These are phyloP conservation scores for Daubentonia madagascariensis DNA, from an alignment of 2,113 vertebrate species.

Conservation along the genomic window DNA sequence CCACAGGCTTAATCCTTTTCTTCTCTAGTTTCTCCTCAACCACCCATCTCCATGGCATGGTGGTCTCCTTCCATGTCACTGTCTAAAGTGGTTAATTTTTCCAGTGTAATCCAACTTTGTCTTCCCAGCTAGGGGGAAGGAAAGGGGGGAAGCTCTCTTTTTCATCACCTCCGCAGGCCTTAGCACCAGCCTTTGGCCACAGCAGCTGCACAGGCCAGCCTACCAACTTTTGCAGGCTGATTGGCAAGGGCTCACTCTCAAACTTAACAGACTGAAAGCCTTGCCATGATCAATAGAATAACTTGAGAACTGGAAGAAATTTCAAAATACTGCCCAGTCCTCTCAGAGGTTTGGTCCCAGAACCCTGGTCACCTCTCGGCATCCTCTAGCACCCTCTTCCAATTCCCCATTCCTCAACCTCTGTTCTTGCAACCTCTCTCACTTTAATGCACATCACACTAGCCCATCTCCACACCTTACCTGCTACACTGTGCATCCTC, in stretches of 20 bases:
- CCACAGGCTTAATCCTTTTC: background rate
- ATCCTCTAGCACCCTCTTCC: background rate
- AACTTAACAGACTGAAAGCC: background rate
- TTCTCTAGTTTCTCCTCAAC: slow-evolving; percentile 23
- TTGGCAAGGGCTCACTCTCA: background rate
- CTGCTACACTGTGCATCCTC: slow-evolving; percentile 1
- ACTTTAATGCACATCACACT: background rate
- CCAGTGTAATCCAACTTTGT: background rate
- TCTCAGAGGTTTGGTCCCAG: background rate
- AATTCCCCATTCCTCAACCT: background rate
- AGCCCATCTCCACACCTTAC: background rate
- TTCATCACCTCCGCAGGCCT: background rate
- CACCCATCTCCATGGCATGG: background rate
- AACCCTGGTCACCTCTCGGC: background rate
- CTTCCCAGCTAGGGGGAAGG: background rate
- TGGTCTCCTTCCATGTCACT: background rate
- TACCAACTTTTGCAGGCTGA: background rate
- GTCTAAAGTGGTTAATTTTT: background rate
- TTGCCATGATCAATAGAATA: background rate
- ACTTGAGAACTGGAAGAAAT: slow-evolving; percentile 35
- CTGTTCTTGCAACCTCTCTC: background rate
- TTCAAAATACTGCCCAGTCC: background rate
- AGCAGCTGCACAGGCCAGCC: background rate
- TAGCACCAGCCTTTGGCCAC: background rate
- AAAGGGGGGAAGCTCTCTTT: background rate